phyloP scores from a whole-genome alignment of 2,888 invertebrate species.

The Amblyjoppa fuscipennis region DNA sequence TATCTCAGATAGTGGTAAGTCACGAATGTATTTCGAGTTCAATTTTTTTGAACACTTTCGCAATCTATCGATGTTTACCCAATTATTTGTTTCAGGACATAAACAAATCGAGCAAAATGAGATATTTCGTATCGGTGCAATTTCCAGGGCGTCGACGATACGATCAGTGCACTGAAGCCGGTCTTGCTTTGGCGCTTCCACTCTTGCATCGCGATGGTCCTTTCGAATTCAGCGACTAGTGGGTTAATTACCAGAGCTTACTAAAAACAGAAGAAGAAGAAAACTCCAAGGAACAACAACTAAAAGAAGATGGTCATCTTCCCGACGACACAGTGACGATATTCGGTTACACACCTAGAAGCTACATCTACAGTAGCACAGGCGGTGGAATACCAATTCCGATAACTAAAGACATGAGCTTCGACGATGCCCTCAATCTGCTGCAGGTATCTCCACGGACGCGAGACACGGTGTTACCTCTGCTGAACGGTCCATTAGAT shows the following conservation, averaged over 20 bases:
- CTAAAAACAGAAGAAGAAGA: no score
- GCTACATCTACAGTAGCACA: no score
- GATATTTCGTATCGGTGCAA: slow-evolving; percentile 76
- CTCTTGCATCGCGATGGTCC: slow-evolving; percentile 87
- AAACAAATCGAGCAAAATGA: slow-evolving; percentile 13
- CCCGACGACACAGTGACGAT: slow-evolving; percentile 16
- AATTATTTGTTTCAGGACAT: slow-evolving; percentile 29
- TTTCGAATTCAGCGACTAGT: background rate
- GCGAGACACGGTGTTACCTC: slow-evolving; percentile 63
- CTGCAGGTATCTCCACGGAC: slow-evolving; percentile 83
- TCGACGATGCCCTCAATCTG: slow-evolving; percentile 82
- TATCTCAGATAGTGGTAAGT: slow-evolving; percentile 83
- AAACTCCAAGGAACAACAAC: no score
- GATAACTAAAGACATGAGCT: slow-evolving; percentile 73
- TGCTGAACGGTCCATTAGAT: slow-evolving; percentile 86
- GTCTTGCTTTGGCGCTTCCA: slow-evolving; percentile 88
- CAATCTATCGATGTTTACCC: background rate
- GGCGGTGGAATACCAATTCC: slow-evolving; percentile 80
- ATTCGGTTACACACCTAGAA: slow-evolving; percentile 4
- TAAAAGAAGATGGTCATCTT: slow-evolving; percentile 63
- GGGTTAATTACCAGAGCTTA: no score
- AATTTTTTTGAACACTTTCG: background rate
- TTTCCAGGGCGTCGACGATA: slow-evolving; percentile 84
- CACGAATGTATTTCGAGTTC: no score
- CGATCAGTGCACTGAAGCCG: slow-evolving; percentile 86